Percentiles rank a stretch among this genome's conserved stretches.
phyloP scores from a whole-genome alignment of 2,113 vertebrate genomes.

The Hippoglossus stenolepis region DNA sequence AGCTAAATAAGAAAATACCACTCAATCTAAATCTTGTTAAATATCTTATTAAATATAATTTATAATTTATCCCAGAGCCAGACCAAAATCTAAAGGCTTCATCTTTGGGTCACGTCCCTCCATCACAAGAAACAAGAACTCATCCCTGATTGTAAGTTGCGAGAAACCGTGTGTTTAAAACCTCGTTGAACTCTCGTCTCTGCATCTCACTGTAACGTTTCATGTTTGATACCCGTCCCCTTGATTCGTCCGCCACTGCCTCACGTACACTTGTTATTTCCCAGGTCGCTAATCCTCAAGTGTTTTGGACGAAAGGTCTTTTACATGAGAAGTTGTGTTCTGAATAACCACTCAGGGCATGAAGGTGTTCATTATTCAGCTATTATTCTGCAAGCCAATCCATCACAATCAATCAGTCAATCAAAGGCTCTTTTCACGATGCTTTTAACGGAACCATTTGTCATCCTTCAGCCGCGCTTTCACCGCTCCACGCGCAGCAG shows the following conservation, averaged over 20 bases:
- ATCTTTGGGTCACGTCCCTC: too few species aligned
- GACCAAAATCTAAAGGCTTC: too few species aligned
- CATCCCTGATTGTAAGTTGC: too few species aligned
- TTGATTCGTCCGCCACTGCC: neutral
- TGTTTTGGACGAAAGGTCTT: conserved; percentile 41
- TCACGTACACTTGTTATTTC: conserved; percentile 23
- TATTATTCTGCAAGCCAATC: conserved; percentile 44
- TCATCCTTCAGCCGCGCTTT: conserved; percentile 58
- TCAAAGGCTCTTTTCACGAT: conserved; percentile 52
- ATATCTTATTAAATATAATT: too few species aligned
- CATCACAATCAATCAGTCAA: conserved; percentile 74
- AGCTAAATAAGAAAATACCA: too few species aligned
- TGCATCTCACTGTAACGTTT: neutral
- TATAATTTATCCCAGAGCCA: too few species aligned
- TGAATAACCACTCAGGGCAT: conserved; percentile 43
- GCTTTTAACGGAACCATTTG: conserved; percentile 74
- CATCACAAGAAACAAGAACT: too few species aligned
- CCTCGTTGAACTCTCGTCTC: too few species aligned
- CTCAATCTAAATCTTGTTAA: too few species aligned
- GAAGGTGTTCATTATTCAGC: conserved; percentile 70
- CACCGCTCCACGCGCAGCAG: conserved; percentile 37
- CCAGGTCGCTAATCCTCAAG: conserved; percentile 37
- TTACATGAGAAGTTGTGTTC: conserved; percentile 33
- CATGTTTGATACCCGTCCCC: neutral
- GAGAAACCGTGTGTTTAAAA: neutral